A percentile compares a stretch with the other conserved stretches of the same genome.
Conservation (phyloP, 2,888 invertebrate species). For the Eutolmus rufibarbis region DNA sequence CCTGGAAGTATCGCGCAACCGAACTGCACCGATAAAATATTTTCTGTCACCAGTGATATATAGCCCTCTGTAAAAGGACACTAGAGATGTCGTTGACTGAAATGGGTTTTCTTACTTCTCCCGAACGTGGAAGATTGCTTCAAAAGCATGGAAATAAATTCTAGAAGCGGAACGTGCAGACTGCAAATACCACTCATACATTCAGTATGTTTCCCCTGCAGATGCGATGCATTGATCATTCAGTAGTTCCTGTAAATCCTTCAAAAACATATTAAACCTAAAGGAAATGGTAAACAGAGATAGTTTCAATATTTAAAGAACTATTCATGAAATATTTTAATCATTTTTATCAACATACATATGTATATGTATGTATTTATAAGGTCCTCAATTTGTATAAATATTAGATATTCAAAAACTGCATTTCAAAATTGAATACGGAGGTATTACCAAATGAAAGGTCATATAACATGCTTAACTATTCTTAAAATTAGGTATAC, state of each 20-base stretch:
- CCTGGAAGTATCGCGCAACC: not conserved
- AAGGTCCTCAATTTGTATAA: no score
- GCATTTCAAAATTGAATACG: no score
- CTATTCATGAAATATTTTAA: not conserved
- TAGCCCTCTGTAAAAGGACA: not conserved
- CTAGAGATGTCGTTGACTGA: not conserved
- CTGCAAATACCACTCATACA: not conserved
- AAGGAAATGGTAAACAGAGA: not conserved
- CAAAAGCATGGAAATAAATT: not conserved
- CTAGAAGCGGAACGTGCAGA: not conserved
- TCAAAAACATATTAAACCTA: not conserved
- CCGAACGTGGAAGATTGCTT: not conserved
- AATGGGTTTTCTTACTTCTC: not conserved
- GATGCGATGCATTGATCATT: not conserved
- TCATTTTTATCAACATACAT: no score
- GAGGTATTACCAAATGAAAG: no score
- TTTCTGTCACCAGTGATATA: not conserved
- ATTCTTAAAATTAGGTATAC: no score
- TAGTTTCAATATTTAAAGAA: not conserved
- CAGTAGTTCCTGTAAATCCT: not conserved
- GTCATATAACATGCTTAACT: no score
- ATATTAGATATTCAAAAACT: no score
- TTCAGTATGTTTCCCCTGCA: not conserved
- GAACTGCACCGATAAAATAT: not conserved
- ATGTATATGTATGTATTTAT: no score